Conservation (phyloP, 2,113 vertebrate species). For the Thomomys bottae region DNA sequence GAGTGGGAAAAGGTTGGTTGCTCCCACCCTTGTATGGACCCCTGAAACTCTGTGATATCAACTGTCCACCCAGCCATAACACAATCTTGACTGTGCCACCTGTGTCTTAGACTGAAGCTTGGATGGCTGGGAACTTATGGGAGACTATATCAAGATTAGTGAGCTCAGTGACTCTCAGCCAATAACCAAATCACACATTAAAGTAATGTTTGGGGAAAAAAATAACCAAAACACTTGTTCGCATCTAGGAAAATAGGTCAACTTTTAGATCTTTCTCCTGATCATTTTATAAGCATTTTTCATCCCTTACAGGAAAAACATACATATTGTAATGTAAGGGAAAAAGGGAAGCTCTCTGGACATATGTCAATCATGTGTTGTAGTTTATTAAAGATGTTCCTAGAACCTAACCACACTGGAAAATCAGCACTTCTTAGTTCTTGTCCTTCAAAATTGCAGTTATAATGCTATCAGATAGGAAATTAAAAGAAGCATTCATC, state of each 20-base stretch:
- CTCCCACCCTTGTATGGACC: no score
- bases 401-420: not conserved
- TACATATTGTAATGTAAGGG: not conserved
- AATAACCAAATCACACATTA: not conserved
- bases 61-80: not conserved
- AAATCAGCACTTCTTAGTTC: not conserved
- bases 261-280: not conserved
- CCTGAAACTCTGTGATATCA: not conserved
- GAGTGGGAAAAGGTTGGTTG: not conserved
- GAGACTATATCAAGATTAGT: not conserved
- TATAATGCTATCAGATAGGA: not conserved
- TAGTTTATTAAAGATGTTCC: conserved; percentile 5
- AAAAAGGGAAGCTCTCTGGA: not conserved
- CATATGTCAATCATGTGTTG: not conserved
- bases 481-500: not conserved
- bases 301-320: not conserved
- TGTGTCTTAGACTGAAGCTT: not conserved
- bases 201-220: not conserved
- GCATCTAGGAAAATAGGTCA: not conserved
- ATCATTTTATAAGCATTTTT: not conserved
- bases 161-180: not conserved
- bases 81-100: not conserved
- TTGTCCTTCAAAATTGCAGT: not conserved
- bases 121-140: not conserved
- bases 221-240: not conserved